These are phyloP conservation scores for Drosophila malerkotliana DNA, from an alignment of 1,140 invertebrate species.

Conservation along the genomic window DNA sequence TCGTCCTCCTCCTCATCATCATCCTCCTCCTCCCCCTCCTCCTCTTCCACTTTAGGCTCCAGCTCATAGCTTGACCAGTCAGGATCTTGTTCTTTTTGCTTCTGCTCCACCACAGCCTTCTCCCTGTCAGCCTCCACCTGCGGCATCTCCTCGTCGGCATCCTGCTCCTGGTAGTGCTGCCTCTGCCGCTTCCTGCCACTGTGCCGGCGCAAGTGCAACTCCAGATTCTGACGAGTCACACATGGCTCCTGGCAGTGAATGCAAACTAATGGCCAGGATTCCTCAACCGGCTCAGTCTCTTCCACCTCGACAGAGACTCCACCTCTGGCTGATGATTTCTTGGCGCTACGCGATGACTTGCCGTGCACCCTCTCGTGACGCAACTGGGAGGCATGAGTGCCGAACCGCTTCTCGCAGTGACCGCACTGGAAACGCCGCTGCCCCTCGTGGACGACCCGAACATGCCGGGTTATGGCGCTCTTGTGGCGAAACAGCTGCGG, in stretches of 20 bases:
- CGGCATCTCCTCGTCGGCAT: background rate
- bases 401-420: conserved; percentile 67
- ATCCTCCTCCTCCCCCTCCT: background rate
- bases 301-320: conserved; percentile 30
- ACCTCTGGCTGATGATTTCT: background rate
- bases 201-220: conserved; percentile 48
- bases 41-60: background rate
- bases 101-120: background rate
- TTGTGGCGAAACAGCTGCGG: conserved; percentile 77
- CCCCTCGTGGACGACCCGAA: conserved; percentile 73
- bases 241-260: conserved; percentile 50
- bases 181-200: conserved; percentile 21
- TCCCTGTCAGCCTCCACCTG: background rate
- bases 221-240: conserved; percentile 50
- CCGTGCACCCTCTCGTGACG: conserved; percentile 70
- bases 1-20: background rate
- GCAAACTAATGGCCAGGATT: conserved; percentile 42
- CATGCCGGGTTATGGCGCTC: conserved; percentile 73
- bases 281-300: background rate
- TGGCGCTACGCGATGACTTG: background rate
- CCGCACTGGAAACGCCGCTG: conserved; percentile 66
- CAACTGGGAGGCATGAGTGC: conserved; percentile 72
- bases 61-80: background rate
- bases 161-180: background rate
- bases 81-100: background rate